Percentiles rank a stretch among this genome's conserved stretches.
Conservation (phyloP, 2,797 vertebrate genomes). For the Siniperca obscura region DNA sequence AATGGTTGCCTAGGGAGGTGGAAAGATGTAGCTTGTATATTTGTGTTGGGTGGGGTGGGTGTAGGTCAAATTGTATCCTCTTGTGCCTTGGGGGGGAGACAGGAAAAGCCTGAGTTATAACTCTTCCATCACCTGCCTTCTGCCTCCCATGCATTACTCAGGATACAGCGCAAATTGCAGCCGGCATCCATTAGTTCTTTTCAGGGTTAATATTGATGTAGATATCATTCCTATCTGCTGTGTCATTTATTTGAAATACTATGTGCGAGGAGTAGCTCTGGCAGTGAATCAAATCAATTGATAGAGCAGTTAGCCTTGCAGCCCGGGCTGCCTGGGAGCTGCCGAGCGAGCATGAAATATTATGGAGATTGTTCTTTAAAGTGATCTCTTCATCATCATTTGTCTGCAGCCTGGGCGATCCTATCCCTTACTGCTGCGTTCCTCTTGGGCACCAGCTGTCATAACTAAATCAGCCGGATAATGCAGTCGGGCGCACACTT, state of each 20-base stretch:
- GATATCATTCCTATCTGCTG: conserved; percentile 99
- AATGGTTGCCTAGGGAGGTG: conserved; percentile 81
- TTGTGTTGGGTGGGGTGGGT: conserved; percentile 77
- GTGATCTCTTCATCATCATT: conserved; percentile 99
- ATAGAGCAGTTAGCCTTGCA: conserved; percentile 98
- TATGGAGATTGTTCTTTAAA: conserved; percentile 99
- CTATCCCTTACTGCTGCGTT: conserved; percentile 86
- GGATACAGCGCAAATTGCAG: conserved; percentile 93
- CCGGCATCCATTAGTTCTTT: conserved; percentile 95
- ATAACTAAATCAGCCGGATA: conserved; percentile 99
- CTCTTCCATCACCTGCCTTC: conserved; percentile 83
- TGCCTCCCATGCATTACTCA: conserved; percentile 89
- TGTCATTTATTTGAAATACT: conserved; percentile 99
- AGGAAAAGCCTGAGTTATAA: conserved; percentile 80
- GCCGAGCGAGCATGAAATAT: conserved; percentile 98
- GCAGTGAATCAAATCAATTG: conserved; percentile 99
- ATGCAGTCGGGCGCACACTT: conserved; percentile 83
- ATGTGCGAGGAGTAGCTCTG: conserved; percentile 93
- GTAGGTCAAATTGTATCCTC: conserved; percentile 81
- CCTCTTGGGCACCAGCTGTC: conserved; percentile 94
- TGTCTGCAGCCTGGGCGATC: conserved; percentile 91
- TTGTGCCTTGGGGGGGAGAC: conserved; percentile 70
- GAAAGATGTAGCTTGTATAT: conserved; percentile 79
- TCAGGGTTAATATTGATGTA: conserved; percentile 99
- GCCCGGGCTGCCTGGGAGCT: conserved; percentile 89